phyloP scores from a whole-genome alignment of 2,113 vertebrate species.

The Gallinago paraguaiae region DNA sequence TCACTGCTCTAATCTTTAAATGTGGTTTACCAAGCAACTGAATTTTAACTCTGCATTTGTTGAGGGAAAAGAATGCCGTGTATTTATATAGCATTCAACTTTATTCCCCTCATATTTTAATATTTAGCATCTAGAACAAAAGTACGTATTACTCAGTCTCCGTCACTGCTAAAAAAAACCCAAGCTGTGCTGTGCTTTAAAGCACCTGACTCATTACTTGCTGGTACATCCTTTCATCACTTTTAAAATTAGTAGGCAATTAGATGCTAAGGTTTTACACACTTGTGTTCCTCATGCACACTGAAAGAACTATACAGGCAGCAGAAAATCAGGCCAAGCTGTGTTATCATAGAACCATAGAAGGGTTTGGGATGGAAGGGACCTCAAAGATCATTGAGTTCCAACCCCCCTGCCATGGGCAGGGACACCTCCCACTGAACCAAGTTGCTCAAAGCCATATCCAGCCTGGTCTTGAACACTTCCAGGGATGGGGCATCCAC shows the following conservation, averaged over 20 bases:
- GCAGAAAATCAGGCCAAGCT: neutral
- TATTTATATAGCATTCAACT: neutral
- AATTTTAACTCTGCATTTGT: neutral
- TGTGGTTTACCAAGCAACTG: neutral
- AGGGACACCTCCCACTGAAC: neutral
- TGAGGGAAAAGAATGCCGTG: neutral
- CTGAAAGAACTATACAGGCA: neutral
- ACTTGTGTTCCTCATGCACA: fast-evolving
- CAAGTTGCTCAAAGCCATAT: neutral
- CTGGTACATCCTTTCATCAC: neutral
- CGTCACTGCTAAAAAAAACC: neutral
- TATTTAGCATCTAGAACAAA: neutral
- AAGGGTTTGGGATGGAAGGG: neutral
- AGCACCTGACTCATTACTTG: neutral
- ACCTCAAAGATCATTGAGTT: neutral
- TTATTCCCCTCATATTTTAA: neutral
- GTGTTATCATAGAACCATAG: neutral
- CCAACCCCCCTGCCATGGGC: neutral
- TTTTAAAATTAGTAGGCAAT: neutral
- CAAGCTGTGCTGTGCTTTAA: neutral
- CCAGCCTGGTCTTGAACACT: neutral
- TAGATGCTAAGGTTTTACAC: neutral
- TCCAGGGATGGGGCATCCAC: neutral
- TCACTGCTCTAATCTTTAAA: neutral
- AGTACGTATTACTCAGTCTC: neutral